Evolutionary conservation across 2,797 vertebrate species (phyloP), one percentile per base, ranked within the genome.

Genomic region (Peromyscus aztecus): DNA sequence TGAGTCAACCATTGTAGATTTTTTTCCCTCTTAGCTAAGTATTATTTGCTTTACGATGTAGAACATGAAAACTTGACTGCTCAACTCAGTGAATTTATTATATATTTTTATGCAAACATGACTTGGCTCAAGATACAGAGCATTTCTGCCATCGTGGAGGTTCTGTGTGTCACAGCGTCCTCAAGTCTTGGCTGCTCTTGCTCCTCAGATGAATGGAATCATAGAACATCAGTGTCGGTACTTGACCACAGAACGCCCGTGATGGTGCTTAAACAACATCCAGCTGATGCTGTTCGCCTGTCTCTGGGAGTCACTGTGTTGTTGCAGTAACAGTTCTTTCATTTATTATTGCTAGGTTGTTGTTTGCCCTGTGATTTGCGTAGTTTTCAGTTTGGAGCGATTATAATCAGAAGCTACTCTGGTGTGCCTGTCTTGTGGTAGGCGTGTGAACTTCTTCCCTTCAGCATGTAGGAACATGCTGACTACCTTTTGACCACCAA

Each of bases 61-160:
- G n/a, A 91, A 76, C 82, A 75, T 86, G 89, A 95, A 93, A 94
- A 85, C 92, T 57, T 90, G 87, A 88, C 75, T 37, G 16, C 83
- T 49, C 12, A 93, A 67, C 55, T 83, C 52, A 84, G 1, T 89
- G 91, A 49, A 19, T 94, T 46, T 46, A 46, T 95, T 46, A 13
- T 78, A n/a, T 55, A 63, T 71, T 57, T 49, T 93, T 71, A 63
- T 78, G 49, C 81, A 75, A 96, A 90, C n/a, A 88, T 80, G 81
- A 91, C 76, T 91, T 92, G 71, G 61, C 80, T 89, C 71, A 55
- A 87, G 69, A 77, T 89, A 75, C 2, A 94, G 71, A 94, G n/a
- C 10, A 37, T 87, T 87, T 94, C 59, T 46, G 24, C 80, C 8
- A 81, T 77, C 65, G 76, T 90, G 77, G 76, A 94, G 55, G 52